Evolutionary conservation across 2,113 vertebrate species (phyloP), one percentile per base, ranked within the genome.

Genomic region (Microtus ochrogaster): DNA sequence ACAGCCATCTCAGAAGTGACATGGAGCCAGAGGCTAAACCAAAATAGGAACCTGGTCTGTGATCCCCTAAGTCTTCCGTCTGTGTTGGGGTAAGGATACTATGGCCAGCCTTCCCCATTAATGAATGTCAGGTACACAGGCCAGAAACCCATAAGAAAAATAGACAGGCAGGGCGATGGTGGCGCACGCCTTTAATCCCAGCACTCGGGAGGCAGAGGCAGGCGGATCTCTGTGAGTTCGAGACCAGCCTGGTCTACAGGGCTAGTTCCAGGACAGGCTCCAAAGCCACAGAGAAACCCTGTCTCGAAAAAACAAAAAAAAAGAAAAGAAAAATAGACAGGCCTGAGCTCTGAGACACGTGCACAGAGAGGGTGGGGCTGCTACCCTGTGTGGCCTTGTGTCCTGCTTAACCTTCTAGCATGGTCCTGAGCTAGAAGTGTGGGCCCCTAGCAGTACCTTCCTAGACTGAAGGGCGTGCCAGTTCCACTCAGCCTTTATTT

Each of bases 121-220:
- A 36, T 44, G 65, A 84, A 47, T 0, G 0, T 10, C 2, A 21
- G 76, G 72, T 11, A 70, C n/a, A 2, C 0, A 0, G 55, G 55
- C 52, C 7, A 4, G 68, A 66, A 39, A 28, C 92, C 52, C 19
- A 0, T 3, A 30, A 58, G 70, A 83, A 41, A 47, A 33, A 72
- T 58, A 10, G 3, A 22, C 58, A 70, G 72, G 19, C 44, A n/a
- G n/a, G n/a, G n/a, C n/a, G n/a, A n/a, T n/a, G n/a, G n/a, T n/a
- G n/a, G n/a, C n/a, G n/a, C n/a, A n/a, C n/a, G n/a, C n/a, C n/a
- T n/a, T n/a, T n/a, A n/a, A n/a, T n/a, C n/a, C n/a, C n/a, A n/a
- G n/a, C n/a, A n/a, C n/a, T n/a, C n/a, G n/a, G n/a, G n/a, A n/a
- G n/a, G n/a, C n/a, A n/a, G n/a, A n/a, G n/a, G n/a, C n/a, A n/a